phyloP scores from a whole-genome alignment of 2,797 vertebrate genomes.

The Tarsius wallacei region DNA sequence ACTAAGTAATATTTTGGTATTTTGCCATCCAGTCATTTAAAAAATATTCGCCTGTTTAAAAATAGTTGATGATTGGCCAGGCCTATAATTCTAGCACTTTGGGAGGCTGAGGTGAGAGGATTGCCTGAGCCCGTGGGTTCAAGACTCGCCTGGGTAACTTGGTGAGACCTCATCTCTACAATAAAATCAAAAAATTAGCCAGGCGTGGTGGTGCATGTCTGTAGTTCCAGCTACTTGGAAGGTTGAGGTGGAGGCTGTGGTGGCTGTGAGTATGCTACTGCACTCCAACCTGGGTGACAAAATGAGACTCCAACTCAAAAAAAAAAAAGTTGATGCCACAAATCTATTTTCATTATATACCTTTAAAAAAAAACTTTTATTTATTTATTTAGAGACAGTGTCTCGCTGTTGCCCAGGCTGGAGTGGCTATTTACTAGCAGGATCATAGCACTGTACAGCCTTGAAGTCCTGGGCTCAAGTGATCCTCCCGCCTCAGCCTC shows the following conservation, averaged over 20 bases:
- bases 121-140: not conserved
- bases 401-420: not conserved
- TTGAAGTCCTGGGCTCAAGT: not conserved
- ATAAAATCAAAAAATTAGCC: not conserved
- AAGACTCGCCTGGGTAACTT: not conserved
- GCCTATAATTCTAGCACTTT: not conserved
- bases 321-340: not conserved
- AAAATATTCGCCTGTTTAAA: slow-evolving; percentile 23
- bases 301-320: not conserved
- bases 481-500: not conserved
- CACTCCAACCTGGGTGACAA: not conserved
- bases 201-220: not conserved
- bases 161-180: not conserved
- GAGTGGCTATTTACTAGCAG: not conserved
- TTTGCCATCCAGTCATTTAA: not conserved
- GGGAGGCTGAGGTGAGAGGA: not conserved
- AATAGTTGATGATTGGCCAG: not conserved
- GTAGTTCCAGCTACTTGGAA: not conserved
- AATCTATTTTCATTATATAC: too few relatives aligned
- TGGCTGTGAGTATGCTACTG: not conserved
- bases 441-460: not conserved
- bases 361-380: not conserved
- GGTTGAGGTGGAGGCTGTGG: not conserved
- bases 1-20: slow-evolving; percentile 49
- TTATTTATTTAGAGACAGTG: not conserved